Evolutionary conservation across 2,888 invertebrate genomes (phyloP).

Genomic region (Nezara viridula): DNA sequence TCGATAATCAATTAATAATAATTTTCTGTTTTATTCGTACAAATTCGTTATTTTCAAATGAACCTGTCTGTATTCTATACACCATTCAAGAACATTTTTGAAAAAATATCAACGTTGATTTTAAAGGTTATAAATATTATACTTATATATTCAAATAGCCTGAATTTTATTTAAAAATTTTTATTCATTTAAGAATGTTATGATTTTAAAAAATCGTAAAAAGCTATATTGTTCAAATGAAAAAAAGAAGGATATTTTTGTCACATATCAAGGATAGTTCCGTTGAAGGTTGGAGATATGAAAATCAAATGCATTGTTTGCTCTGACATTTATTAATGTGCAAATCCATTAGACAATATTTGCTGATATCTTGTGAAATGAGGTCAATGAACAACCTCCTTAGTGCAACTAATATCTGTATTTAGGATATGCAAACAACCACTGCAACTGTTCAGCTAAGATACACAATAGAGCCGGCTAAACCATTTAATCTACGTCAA

Average conservation of each 20-base stretch:
- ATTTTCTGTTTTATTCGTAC: no score
- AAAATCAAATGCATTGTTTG: slow-evolving; percentile 7
- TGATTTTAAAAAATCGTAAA: no score
- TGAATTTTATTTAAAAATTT: no score
- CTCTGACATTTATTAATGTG: background rate
- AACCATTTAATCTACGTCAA: background rate
- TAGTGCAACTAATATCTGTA: background rate
- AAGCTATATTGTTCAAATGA: no score
- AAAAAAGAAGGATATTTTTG: background rate
- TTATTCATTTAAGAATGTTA: no score
- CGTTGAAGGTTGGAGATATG: background rate
- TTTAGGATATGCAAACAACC: background rate
- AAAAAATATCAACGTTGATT: no score
- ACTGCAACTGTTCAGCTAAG: background rate
- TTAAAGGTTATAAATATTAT: no score
- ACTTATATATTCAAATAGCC: no score
- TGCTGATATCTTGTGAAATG: background rate
- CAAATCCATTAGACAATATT: background rate
- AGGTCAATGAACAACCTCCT: slow-evolving; percentile 20
- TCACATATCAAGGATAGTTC: background rate
- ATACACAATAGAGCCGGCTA: background rate
- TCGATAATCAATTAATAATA: no score
- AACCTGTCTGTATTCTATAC: no score
- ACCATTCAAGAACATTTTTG: no score
- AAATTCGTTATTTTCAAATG: no score